Conservation (phyloP, 2,113 vertebrate genomes). For the Antechinus stuartii region DNA sequence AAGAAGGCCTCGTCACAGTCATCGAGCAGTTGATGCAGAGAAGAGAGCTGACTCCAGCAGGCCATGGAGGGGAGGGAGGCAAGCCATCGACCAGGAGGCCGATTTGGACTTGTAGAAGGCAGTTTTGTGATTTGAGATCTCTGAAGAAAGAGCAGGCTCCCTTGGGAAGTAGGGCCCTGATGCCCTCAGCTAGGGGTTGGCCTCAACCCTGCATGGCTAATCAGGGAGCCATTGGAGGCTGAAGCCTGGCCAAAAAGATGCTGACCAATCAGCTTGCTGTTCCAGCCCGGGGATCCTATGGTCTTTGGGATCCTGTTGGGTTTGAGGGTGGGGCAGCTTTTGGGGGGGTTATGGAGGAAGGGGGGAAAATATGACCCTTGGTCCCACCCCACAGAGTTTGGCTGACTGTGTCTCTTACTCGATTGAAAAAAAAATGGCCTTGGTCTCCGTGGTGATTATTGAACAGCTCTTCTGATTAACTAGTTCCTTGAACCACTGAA, state of each 20-base stretch:
- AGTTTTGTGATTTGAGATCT: no score
- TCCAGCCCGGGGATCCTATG: not conserved
- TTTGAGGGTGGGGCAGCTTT: not conserved
- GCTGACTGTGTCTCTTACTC: constrained; percentile 38
- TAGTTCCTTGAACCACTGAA: constrained; percentile 56
- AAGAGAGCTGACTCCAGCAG: no score
- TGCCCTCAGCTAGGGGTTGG: not conserved
- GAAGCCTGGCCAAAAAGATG: constrained; percentile 32
- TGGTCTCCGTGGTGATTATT: constrained; percentile 38
- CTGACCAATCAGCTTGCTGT: not conserved
- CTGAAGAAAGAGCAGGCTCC: no score
- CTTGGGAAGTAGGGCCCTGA: no score
- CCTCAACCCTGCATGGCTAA: not conserved
- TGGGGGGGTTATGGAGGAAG: not conserved
- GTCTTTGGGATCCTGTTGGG: not conserved
- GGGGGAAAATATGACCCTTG: constrained; percentile 12
- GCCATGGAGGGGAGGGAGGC: no score
- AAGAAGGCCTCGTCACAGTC: no score
- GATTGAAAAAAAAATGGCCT: constrained; percentile 45
- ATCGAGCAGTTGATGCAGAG: no score
- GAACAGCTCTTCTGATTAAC: constrained; percentile 55
- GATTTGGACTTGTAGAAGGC: no score
- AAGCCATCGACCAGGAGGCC: not conserved
- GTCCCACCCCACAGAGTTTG: constrained; percentile 4
- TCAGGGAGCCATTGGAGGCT: not conserved